Conservation (phyloP, 2,113 vertebrate genomes). For the Cepphus grylle region DNA sequence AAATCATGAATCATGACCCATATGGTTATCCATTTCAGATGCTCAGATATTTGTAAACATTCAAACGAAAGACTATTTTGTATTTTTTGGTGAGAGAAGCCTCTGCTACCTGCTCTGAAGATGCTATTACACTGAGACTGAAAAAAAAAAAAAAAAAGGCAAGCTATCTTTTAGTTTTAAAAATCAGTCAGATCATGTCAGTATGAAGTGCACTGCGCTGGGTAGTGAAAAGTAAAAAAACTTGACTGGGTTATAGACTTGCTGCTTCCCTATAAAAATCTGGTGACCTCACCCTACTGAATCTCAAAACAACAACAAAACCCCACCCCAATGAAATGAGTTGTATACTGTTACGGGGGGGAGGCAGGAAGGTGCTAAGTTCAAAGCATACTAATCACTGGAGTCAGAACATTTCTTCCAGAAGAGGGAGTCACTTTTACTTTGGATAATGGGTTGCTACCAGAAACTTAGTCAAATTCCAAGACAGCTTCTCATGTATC, state of each 20-base stretch:
- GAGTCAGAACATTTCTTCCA: neutral
- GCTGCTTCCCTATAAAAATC: neutral
- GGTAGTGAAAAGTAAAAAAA: neutral
- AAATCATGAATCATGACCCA: neutral
- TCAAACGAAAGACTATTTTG: neutral
- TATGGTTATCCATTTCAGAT: neutral
- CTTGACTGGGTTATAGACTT: neutral
- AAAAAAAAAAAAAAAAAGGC: neutral
- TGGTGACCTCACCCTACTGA: neutral
- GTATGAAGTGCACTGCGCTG: neutral
- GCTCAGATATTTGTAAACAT: neutral
- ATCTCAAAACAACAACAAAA: neutral
- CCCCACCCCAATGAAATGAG: neutral
- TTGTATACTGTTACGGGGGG: accelerated
- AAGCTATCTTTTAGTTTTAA: neutral
- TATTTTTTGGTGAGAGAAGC: neutral
- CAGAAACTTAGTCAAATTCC: neutral
- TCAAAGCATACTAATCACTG: neutral
- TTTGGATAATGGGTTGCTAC: neutral
- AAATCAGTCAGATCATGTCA: neutral
- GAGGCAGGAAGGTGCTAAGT: accelerated
- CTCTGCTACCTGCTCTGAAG: neutral
- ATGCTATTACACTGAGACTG: neutral
- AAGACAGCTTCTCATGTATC: neutral
- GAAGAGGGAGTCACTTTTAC: neutral